Conservation (phyloP, 23 tunicate species). For the Aplidium turbinatum region DNA sequence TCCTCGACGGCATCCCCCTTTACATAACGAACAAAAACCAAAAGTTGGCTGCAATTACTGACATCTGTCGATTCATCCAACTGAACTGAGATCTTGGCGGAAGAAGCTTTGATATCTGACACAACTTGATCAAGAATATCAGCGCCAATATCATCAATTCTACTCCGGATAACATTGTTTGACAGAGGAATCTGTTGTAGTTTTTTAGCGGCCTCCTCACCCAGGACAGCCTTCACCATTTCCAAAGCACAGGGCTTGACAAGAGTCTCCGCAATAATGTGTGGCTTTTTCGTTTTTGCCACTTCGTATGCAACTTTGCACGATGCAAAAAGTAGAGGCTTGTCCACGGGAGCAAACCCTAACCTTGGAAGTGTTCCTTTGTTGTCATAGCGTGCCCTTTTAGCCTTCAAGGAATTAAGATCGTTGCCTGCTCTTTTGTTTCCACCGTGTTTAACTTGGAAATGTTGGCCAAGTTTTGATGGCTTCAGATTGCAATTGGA, state of each 20-base stretch:
- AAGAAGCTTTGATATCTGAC: constrained; percentile 13
- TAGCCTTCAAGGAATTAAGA: no score
- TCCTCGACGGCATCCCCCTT: constrained; percentile 7
- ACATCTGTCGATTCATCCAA: constrained; percentile 30
- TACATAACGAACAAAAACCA: constrained; percentile 6
- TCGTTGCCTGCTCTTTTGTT: no score
- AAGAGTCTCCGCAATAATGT: constrained; percentile 30
- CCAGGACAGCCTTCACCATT: background rate
- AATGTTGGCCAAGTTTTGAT: no score
- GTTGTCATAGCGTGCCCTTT: no score
- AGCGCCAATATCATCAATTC: constrained; percentile 15
- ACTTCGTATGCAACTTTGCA: constrained; percentile 33
- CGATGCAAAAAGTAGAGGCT: constrained; percentile 34
- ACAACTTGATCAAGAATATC: constrained; percentile 32
- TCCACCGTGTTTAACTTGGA: no score
- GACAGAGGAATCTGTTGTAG: constrained; percentile 26
- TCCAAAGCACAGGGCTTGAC: constrained; percentile 24
- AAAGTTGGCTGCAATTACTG: constrained; percentile 4
- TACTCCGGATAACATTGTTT: constrained; percentile 28
- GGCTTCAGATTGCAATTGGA: no score
- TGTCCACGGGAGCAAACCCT: constrained; percentile 29
- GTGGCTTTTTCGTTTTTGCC: constrained; percentile 32
- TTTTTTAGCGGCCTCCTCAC: constrained; percentile 21
- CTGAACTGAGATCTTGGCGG: constrained; percentile 21
- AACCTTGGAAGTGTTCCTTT: constrained; percentile 29